Percentiles rank a stretch among this genome's conserved stretches.
Conservation (phyloP, 2,888 invertebrate genomes). For the Mimachlamys varia region DNA sequence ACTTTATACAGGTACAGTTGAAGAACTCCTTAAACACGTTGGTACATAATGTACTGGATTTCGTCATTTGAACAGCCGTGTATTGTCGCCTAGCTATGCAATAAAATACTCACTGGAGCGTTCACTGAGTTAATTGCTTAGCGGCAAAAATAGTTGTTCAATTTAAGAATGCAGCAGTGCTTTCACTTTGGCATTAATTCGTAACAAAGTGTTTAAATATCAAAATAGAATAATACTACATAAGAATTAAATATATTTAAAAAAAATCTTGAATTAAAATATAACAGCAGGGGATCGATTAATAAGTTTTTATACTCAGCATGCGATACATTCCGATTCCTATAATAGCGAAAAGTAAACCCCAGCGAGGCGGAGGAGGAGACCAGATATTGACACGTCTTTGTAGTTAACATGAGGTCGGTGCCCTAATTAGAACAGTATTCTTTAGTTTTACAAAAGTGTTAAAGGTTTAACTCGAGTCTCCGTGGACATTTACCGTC, state of each 20-base stretch:
- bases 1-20: no score
- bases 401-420: not conserved
- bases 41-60: no score
- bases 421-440: not conserved
- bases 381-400: not conserved
- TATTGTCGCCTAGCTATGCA: no score
- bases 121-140: no score
- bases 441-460: not conserved
- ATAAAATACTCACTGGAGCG: no score
- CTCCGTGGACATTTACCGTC: slow-evolving; percentile 22
- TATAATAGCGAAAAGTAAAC: slow-evolving; percentile 9
- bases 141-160: no score
- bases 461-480: not conserved
- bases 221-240: not conserved
- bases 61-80: no score
- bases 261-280: not conserved
- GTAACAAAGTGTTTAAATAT: not conserved
- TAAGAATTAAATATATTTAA: not conserved
- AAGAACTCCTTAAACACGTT: no score
- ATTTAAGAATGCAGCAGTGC: no score
- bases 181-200: not conserved
- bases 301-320: not conserved
- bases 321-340: not conserved
- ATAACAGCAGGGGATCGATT: not conserved
- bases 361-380: not conserved